Evolutionary conservation across 2,797 vertebrate genomes (phyloP).

Genomic region (Thamnophis elegans): DNA sequence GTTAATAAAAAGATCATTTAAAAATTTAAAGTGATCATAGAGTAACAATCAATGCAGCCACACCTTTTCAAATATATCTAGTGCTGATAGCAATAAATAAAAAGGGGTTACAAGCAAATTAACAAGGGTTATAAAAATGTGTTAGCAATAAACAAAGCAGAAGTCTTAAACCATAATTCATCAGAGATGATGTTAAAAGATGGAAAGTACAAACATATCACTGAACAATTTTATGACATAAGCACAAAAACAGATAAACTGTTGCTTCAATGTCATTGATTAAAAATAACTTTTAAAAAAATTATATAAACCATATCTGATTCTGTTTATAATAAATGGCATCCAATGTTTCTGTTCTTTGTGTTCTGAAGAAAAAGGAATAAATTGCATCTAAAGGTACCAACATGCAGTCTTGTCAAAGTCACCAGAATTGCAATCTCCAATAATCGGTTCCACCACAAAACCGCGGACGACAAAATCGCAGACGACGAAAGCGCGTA

Average conservation of each 20-base stretch:
- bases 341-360: not conserved
- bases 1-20: not conserved
- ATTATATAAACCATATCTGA: not conserved
- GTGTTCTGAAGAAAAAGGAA: not conserved
- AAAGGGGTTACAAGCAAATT: not conserved
- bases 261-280: not conserved
- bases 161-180: not conserved
- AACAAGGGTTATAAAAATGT: not conserved
- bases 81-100: not conserved
- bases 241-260: not conserved
- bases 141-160: not conserved
- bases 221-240: not conserved
- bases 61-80: not conserved
- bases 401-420: not conserved
- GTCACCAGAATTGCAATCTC: not conserved
- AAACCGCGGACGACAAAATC: too few species aligned
- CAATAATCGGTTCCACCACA: too few species aligned
- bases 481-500: too few species aligned
- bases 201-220: not conserved
- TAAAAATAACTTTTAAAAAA: not conserved
- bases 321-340: not conserved
- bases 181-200: not conserved
- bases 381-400: not conserved
- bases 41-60: not conserved
- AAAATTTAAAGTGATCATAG: not conserved